Evolutionary conservation across 1,140 invertebrate genomes (phyloP), one percentile per base, ranked within the genome.

Genomic region (Harpegnathos saltator): DNA sequence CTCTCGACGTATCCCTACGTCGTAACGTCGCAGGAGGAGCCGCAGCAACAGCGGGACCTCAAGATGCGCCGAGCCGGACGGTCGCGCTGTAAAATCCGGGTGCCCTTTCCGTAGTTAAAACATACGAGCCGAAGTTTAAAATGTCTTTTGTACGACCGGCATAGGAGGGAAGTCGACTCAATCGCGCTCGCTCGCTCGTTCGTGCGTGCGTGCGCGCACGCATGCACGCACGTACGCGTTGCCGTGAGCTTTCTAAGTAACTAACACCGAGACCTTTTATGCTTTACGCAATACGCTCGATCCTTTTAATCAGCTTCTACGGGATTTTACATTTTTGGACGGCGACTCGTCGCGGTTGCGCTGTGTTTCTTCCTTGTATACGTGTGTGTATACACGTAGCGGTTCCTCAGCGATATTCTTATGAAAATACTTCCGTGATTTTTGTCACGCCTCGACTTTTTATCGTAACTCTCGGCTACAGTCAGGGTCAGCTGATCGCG

Each of bases 401-500:
- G 58, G 33, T 19, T 75, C 62, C 58, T 75, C 17, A 52, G 15
- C n/a, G 19, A 19, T 29, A 50, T 52, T 50, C 61, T 63, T 11
- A 14, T 33, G 26, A 19, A 75, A 15, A 50, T 62, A 50, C 52
- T 19, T 17, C 29, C 22, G 22, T 12, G 22, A 75, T 54, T 38
- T 14, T 22, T n/a, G 24, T 17, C 33, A 44, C 38, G 26, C 12
- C 52, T 56, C 52, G 15, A 17, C n/a, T 78, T 78, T 80, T 80
- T 58, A 29, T 22, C 52, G 29, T 44, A 80, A 11, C 38, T 54
- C 52, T 80, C 56, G 29, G 50, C 17, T 58, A 58, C 12, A 58
- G 17, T 11, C 75, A 69, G 52, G 63, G 65, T 80, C 75, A 80
- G 65, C 52, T 80, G 62, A 80, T 80, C 33, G 12, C 22, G 14